A percentile compares a stretch with the other conserved stretches of the same genome.
phyloP scores from a whole-genome alignment of 92 coral and sea anemone genomes.

The Ricordea florida region DNA sequence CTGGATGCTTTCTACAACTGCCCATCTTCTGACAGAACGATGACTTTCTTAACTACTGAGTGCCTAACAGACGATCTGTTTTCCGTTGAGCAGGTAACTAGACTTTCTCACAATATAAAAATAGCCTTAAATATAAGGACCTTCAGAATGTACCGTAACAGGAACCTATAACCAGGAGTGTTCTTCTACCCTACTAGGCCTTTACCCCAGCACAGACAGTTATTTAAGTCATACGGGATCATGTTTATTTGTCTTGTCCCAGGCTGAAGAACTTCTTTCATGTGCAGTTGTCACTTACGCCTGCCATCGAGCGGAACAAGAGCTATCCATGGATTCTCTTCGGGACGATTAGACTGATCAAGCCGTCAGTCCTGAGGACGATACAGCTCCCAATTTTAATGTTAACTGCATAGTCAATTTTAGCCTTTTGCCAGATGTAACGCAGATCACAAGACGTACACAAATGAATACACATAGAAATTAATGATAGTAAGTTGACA shows the following conservation, averaged over 20 bases:
- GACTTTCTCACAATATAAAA: background rate
- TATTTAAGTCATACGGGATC: background rate
- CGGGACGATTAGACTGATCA: background rate
- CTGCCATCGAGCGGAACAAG: background rate
- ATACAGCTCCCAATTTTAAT: too few species aligned
- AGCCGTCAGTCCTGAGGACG: too few species aligned
- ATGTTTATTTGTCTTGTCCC: background rate
- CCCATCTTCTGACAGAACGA: background rate
- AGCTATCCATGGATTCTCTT: background rate
- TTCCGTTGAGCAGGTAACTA: slow-evolving; percentile 3
- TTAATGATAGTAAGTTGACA: too few species aligned
- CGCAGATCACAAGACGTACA: too few species aligned
- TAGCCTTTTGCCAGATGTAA: too few species aligned
- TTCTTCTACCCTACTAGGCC: too few species aligned
- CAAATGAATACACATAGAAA: too few species aligned
- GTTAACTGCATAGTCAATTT: too few species aligned
- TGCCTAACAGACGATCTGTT: background rate
- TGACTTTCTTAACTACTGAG: background rate
- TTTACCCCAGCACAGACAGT: too few species aligned
- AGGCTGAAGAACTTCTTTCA: slow-evolving; percentile 15
- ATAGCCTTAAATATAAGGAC: too few species aligned
- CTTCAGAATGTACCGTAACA: too few species aligned
- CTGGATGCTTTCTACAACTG: slow-evolving; percentile 1
- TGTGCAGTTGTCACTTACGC: background rate
- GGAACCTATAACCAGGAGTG: too few species aligned